Evolutionary conservation across 2,888 invertebrate genomes (phyloP).

Genomic region (Podotricha telesiphe): DNA sequence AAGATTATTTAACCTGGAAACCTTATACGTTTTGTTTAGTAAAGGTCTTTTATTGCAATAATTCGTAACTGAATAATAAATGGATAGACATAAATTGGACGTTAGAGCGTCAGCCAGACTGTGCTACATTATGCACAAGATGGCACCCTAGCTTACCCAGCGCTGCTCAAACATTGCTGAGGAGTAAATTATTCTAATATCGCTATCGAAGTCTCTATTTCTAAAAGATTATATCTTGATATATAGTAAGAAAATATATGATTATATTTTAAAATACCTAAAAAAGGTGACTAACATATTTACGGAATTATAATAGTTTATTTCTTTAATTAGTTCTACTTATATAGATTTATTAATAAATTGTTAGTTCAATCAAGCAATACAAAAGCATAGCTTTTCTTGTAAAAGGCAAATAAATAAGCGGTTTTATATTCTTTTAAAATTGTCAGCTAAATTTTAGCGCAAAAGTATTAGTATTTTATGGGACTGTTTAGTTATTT

Average conservation of each 20-base stretch:
- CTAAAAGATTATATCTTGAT: constrained; percentile 25
- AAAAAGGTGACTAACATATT: too few relatives aligned
- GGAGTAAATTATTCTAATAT: constrained; percentile 44
- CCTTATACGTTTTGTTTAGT: background rate
- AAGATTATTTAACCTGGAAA: background rate
- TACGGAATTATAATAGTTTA: too few relatives aligned
- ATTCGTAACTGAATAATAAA: constrained; percentile 38
- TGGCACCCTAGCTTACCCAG: constrained; percentile 49
- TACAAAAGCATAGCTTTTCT: too few relatives aligned
- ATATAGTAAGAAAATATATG: background rate
- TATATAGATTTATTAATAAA: too few relatives aligned
- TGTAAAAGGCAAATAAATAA: background rate
- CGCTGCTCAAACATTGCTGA: constrained; percentile 41
- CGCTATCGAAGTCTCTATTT: constrained; percentile 33
- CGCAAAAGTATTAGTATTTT: background rate
- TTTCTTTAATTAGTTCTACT: too few relatives aligned
- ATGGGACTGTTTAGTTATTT: background rate
- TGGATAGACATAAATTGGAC: constrained; percentile 55
- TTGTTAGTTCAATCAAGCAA: too few relatives aligned
- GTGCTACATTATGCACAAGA: constrained; percentile 63
- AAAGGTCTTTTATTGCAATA: constrained; percentile 22
- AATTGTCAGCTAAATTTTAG: background rate
- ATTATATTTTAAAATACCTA: too few relatives aligned
- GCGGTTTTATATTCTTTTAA: background rate
- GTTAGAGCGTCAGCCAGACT: constrained; percentile 52